These are phyloP conservation scores for Lepilemur septentrionalis DNA, from an alignment of 2,797 vertebrate species.

Conservation along the genomic window DNA sequence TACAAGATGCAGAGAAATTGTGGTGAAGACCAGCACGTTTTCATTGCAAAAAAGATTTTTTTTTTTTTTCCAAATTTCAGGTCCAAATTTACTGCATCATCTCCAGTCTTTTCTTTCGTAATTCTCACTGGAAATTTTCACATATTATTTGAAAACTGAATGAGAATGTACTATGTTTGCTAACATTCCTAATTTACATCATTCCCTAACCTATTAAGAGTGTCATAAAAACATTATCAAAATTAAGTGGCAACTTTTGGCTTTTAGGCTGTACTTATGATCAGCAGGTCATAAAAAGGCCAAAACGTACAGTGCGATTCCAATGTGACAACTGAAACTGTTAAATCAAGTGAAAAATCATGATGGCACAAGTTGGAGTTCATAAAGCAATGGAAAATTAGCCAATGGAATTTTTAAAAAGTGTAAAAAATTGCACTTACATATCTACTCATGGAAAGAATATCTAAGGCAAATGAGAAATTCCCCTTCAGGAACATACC, in stretches of 20 bases:
- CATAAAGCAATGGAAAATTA: not conserved
- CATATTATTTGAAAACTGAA: conserved; percentile 21
- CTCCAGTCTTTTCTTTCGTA: not conserved
- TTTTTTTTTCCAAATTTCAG: not conserved
- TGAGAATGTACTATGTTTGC: not conserved
- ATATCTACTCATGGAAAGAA: conserved; percentile 34
- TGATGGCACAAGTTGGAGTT: not conserved
- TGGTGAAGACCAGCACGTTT: conserved; percentile 24
- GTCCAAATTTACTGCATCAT: conserved; percentile 24
- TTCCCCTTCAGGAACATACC: not conserved
- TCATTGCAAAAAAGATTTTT: conserved; percentile 48
- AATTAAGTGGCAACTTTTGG: conserved; percentile 55
- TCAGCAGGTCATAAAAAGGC: conserved; percentile 18
- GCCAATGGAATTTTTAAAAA: conserved; percentile 38
- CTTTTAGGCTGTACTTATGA: conserved; percentile 23
- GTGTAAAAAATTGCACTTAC: not conserved
- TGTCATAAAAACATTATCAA: conserved; percentile 33
- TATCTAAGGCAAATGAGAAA: conserved; percentile 60
- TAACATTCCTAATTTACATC: not conserved
- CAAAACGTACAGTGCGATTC: conserved; percentile 40
- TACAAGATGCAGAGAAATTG: not conserved
- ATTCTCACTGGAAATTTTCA: conserved; percentile 46
- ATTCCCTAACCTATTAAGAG: not conserved
- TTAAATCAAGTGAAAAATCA: conserved; percentile 43
- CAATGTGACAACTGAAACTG: conserved; percentile 47